Conservation (phyloP, 1,140 invertebrate genomes). For the Trigoniulus corallinus region DNA sequence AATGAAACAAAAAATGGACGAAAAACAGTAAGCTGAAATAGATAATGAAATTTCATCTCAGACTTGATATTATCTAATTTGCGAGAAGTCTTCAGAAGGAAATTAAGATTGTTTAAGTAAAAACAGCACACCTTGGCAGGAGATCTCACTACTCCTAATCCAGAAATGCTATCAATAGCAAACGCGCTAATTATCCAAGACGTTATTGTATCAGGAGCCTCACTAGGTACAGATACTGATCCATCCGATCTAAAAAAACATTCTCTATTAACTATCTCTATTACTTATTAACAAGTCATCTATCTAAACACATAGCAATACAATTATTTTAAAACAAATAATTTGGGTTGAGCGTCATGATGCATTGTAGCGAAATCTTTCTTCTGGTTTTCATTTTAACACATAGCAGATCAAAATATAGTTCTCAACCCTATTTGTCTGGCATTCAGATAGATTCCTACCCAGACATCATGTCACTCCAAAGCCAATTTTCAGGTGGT, state of each 20-base stretch:
- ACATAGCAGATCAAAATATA: no score
- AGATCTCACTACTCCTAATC: constrained; percentile 25
- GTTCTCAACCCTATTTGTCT: no score
- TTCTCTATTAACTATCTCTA: no score
- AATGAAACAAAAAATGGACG: constrained; percentile 73
- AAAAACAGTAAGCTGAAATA: constrained; percentile 52
- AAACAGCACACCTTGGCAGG: constrained; percentile 20
- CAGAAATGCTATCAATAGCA: constrained; percentile 27
- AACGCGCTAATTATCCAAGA: constrained; percentile 34
- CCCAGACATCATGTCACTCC: no score
- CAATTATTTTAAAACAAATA: background rate
- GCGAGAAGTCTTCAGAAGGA: no score
- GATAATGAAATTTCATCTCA: background rate
- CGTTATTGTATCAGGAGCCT: constrained; percentile 33
- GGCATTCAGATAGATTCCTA: no score
- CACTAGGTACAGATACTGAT: constrained; percentile 17
- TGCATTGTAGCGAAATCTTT: no score
- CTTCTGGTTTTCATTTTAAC: no score
- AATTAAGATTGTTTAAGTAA: background rate
- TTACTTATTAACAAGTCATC: background rate
- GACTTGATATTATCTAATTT: background rate
- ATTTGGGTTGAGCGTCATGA: background rate
- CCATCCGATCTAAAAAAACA: constrained; percentile 23
- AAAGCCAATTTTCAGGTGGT: no score
- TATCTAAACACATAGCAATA: background rate